Evolutionary conservation across 64 coral and sea anemone genomes (phyloP), one percentile per base, ranked within the genome.

Genomic region (Exaiptasia diaphana): DNA sequence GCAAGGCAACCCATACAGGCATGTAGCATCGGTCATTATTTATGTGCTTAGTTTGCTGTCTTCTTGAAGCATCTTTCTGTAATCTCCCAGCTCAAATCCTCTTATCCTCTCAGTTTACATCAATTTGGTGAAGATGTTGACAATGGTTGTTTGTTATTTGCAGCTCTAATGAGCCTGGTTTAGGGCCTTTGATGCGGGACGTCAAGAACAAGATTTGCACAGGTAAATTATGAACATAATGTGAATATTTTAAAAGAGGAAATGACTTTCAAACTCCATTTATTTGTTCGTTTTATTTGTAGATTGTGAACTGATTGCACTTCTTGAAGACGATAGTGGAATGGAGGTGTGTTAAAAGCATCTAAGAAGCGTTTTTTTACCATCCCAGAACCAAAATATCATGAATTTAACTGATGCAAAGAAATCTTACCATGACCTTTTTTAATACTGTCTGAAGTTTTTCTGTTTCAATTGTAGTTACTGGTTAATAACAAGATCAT

Each of bases 141-240:
- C 11, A 68, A 78, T 21, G 30, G 29, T 6, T 38, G 2, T 85
- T 41, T 41, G 38, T n/a, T n/a, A n/a, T 39, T 53, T 67, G 15
- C 38, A 99, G 94, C 13, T 99, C 89, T 32, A 92, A 91, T 64
- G 94, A 99, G 62, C 85, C 94, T 80, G 90, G 89, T 38, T 56
- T 99, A 80, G 90, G 90, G 73, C 89, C 90, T 4, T 83, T 99
- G 4, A 99, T 99, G 94, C 86, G 94, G 57, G 89, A 92, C 82
- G 94, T 99, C 1, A 99, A 99, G 64, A 99, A 99, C 80, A 99
- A 99, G 68, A 99, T 99, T 0, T 99, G 94, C 50, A 99, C 94
- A 15, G 93, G 93, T 97, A 57, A 77, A 46, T 76, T 41, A 2
- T 25, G 5, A 3, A 48, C 33, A 37, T 64, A 38, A 14, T n/a